phyloP scores from a whole-genome alignment of 1,140 invertebrate genomes.

The Trichomalopsis sarcophagae region DNA sequence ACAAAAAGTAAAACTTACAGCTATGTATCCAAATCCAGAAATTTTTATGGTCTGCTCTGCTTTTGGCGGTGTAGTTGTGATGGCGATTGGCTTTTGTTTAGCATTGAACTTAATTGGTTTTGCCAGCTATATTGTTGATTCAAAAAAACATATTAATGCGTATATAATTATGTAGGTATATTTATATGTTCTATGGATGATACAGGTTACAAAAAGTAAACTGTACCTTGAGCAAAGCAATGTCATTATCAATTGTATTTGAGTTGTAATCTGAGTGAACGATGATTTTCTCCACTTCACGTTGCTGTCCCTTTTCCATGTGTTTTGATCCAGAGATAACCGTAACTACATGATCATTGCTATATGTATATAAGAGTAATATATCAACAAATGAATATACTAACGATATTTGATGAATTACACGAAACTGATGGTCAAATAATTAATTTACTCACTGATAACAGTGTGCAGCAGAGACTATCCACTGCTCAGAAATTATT shows the following conservation, averaged over 20 bases:
- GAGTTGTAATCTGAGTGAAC: background rate
- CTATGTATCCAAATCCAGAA: slow-evolving; percentile 2
- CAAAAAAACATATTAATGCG: too few relatives aligned
- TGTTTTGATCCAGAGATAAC: background rate
- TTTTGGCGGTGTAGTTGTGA: background rate
- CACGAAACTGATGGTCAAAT: background rate
- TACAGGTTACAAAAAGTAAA: background rate
- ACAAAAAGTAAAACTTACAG: background rate
- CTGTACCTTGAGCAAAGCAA: slow-evolving; percentile 34
- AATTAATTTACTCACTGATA: background rate
- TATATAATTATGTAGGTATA: too few relatives aligned
- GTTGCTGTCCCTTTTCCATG: background rate
- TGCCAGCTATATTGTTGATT: background rate
- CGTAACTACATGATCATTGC: background rate
- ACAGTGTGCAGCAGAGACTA: background rate
- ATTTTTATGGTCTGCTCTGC: background rate
- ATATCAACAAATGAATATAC: too few relatives aligned
- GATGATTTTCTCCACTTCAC: slow-evolving; percentile 4
- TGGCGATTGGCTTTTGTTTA: background rate
- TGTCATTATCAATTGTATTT: slow-evolving; percentile 18
- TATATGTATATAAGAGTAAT: too few relatives aligned
- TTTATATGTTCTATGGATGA: too few relatives aligned
- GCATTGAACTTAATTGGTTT: slow-evolving; percentile 4
- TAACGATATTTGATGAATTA: background rate
- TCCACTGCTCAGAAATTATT: background rate